Conservation (phyloP, 2,797 vertebrate species). For the Tragopan temminckii region DNA sequence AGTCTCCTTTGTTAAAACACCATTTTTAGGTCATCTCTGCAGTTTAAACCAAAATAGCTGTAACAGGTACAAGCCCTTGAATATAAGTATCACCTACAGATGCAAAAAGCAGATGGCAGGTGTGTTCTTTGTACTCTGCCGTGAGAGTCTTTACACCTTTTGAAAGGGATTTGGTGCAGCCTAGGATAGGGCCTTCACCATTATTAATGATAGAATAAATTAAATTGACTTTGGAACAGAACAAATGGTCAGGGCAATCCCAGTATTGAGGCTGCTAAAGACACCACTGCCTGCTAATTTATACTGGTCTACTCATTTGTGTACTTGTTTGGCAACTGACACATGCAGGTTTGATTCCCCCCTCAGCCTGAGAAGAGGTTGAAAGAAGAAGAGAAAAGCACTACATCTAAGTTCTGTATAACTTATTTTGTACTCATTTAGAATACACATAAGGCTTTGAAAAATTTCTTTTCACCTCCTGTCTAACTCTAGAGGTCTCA, state of each 20-base stretch:
- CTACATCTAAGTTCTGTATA: no score
- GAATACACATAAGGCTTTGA: neutral
- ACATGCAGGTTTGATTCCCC: neutral
- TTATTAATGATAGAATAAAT: neutral
- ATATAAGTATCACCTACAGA: slow-evolving; percentile 30
- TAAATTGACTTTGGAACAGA: neutral
- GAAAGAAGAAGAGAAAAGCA: neutral
- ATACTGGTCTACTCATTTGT: neutral
- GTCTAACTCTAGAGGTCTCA: neutral
- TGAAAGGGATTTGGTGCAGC: slow-evolving; percentile 2
- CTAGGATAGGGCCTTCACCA: neutral
- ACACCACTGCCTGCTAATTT: neutral
- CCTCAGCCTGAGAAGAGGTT: neutral
- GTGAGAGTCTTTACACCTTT: neutral
- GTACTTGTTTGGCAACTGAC: neutral
- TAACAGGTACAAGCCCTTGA: slow-evolving; percentile 25
- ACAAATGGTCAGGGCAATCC: neutral
- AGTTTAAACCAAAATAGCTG: slow-evolving; percentile 39
- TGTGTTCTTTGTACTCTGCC: neutral
- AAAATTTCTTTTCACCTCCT: neutral
- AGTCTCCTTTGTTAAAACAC: slow-evolving; percentile 41
- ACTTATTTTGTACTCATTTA: neutral
- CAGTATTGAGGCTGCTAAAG: neutral
- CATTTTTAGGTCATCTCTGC: slow-evolving; percentile 53
- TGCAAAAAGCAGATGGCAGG: neutral